Evolutionary conservation across 2,113 vertebrate species (phyloP).

Genomic region (Cyanistes caeruleus): DNA sequence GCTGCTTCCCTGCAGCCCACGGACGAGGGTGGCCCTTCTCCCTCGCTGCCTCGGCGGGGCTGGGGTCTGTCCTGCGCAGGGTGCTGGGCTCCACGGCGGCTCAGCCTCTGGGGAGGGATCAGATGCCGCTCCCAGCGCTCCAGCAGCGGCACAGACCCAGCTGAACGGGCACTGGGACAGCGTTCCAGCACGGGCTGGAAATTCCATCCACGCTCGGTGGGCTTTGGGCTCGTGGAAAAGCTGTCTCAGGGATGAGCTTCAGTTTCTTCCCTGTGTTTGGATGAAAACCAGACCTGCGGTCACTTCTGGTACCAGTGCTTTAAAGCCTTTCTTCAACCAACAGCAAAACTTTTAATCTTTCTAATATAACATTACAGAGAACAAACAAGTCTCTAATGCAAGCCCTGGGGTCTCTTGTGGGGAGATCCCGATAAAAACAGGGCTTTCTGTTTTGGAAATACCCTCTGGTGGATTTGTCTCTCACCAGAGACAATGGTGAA

Average conservation of each 20-base stretch:
- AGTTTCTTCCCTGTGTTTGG: conserved; percentile 5
- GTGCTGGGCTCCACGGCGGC: accelerated
- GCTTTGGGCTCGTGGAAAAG: background rate
- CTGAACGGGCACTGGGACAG: accelerated
- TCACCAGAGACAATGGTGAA: conserved; percentile 48
- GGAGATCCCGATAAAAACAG: conserved; percentile 55
- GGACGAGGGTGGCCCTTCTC: background rate
- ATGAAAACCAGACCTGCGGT: conserved; percentile 51
- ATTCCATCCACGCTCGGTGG: background rate
- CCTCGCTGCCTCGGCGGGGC: accelerated
- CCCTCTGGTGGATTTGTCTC: conserved; percentile 60
- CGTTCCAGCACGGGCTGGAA: accelerated
- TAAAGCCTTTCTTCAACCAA: conserved; percentile 25
- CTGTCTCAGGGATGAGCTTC: conserved; percentile 2
- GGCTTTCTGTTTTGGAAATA: conserved; percentile 68
- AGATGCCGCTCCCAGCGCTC: accelerated
- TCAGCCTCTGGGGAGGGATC: accelerated
- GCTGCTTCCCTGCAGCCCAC: background rate
- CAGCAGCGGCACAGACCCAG: accelerated
- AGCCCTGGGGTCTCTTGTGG: conserved; percentile 39
- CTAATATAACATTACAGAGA: conserved; percentile 53
- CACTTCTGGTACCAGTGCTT: conserved; percentile 31
- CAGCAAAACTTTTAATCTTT: conserved; percentile 42
- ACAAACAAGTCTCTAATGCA: conserved; percentile 59
- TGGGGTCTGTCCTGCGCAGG: background rate